Evolutionary conservation across 2,888 invertebrate species (phyloP).

Genomic region (Phania funesta): DNA sequence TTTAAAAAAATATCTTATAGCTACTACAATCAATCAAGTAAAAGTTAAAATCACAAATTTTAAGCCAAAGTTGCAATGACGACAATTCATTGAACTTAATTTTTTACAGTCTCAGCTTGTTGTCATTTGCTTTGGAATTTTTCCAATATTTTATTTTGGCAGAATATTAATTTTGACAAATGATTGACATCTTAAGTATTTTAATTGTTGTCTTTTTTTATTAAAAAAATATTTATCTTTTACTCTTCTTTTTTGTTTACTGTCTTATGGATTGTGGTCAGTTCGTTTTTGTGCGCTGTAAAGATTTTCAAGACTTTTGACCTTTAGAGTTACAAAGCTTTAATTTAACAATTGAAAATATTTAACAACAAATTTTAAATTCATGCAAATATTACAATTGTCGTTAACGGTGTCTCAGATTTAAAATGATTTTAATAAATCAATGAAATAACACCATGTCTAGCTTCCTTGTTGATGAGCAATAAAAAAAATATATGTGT

Average conservation of each 20-base stretch:
- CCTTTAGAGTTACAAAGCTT: constrained; percentile 49
- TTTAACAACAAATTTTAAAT: not conserved
- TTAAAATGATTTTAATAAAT: not conserved
- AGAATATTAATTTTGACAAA: constrained; percentile 52
- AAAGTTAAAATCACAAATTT: too few species aligned
- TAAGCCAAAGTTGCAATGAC: too few species aligned
- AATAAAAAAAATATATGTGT: too few species aligned
- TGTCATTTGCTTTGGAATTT: constrained; percentile 23
- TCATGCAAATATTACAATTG: too few species aligned
- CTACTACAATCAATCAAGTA: too few species aligned
- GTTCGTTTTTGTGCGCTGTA: constrained; percentile 23
- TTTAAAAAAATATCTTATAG: too few species aligned
- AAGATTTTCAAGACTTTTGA: constrained; percentile 50
- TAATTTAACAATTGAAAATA: constrained; percentile 37
- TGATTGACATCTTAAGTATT: constrained; percentile 65
- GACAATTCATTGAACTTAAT: not conserved
- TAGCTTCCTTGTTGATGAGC: too few species aligned
- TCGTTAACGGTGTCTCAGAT: constrained; percentile 39
- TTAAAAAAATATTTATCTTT: constrained; percentile 13
- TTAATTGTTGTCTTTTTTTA: constrained; percentile 54
- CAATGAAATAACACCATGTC: too few species aligned
- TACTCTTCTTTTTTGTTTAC: constrained; percentile 6
- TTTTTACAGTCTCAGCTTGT: not conserved
- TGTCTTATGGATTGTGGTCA: constrained; percentile 24
- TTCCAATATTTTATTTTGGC: not conserved